Evolutionary conservation across 1,140 invertebrate genomes (phyloP).

Genomic region (Drosophila saltans): DNA sequence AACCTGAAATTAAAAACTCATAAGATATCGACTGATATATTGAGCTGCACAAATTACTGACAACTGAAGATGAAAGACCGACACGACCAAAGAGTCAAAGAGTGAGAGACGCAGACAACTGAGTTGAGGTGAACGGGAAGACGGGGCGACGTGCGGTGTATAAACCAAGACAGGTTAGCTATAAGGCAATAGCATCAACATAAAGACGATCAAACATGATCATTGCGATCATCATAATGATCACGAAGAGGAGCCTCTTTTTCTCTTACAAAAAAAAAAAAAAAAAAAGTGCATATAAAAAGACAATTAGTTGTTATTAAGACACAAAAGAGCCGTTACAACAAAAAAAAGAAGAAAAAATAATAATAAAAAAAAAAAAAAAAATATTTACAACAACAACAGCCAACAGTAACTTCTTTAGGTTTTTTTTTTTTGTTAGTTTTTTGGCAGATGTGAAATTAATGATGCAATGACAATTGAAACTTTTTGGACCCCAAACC

Average conservation of each 20-base stretch:
- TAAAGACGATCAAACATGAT: neutral
- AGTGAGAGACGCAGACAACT: neutral
- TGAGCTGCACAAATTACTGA: constrained; percentile 83
- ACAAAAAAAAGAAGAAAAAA: too few relatives aligned
- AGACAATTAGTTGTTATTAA: constrained; percentile 82
- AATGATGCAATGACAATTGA: constrained; percentile 64
- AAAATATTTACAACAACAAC: too few relatives aligned
- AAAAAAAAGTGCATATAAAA: constrained; percentile 68
- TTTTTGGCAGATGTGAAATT: constrained; percentile 65
- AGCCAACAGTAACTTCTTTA: constrained; percentile 31
- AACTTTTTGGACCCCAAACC: constrained; percentile 1
- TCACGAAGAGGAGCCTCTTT: neutral
- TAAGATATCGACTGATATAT: constrained; percentile 84
- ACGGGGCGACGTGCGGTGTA: constrained; percentile 27
- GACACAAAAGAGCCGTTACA: constrained; percentile 70
- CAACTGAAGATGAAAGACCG: constrained; percentile 76
- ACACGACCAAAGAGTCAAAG: constrained; percentile 1
- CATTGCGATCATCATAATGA: neutral
- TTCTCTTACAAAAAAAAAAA: neutral
- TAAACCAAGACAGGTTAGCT: constrained; percentile 69
- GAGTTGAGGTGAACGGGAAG: too few relatives aligned
- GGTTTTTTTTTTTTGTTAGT: constrained; percentile 25
- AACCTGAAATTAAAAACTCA: constrained; percentile 84
- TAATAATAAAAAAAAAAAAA: too few relatives aligned
- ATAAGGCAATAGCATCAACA: neutral